Base-by-base conservation (phyloP, 2,113 vertebrate genomes). In the Brevimyrus niger region DNA sequence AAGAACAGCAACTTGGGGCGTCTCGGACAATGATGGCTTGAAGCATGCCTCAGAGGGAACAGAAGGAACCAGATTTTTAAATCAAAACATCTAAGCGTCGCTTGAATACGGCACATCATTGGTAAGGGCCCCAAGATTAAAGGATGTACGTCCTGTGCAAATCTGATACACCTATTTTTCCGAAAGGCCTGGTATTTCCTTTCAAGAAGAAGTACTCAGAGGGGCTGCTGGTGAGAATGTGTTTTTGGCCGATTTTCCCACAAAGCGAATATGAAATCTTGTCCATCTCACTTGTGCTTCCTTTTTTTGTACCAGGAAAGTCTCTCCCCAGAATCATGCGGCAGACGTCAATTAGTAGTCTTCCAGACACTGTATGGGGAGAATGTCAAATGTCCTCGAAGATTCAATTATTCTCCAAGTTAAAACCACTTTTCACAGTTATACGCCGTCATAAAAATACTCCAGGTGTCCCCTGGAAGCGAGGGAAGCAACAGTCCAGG, bases 101-200 rank as follows among this genome's bases (percentile, higher is more conserved):
- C 82, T 84, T 84, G 82, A 84, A 84, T 47, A 84, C 23, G 2
- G 19, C 38, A 47, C 82, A 84, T 84, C 19, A n/a, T 84, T 23
- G 38, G 23, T 47, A n/a, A 84, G 82, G 82, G 82, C 44, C 44
- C 82, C 44, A 47, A 84, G 82, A 84, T 84, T 84, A 84, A 84
- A 84, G 82, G 82, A 84, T 47, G 44, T 10, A 46, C 21, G 15
- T n/a, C 7, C 44, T 3, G 44, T 46, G 10, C 82, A 80, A 42
- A 80, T 80, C 35, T 8, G 21, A 84, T 44, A 19, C 82, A 84
- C 19, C 44, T 84, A 84, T 84, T 84, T 84, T 23, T 84, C 38
- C 35, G 44, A 76, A 84, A 84, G 80, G 44, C 42, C 35, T n/a
- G 21, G 46, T 23, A 84, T 84, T 27, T 47, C 82, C 44, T 84